A percentile compares a stretch with the other conserved stretches of the same genome.
These are phyloP conservation scores for Blastobasis adustella DNA, from an alignment of 2,888 invertebrate genomes.

Conservation along the genomic window DNA sequence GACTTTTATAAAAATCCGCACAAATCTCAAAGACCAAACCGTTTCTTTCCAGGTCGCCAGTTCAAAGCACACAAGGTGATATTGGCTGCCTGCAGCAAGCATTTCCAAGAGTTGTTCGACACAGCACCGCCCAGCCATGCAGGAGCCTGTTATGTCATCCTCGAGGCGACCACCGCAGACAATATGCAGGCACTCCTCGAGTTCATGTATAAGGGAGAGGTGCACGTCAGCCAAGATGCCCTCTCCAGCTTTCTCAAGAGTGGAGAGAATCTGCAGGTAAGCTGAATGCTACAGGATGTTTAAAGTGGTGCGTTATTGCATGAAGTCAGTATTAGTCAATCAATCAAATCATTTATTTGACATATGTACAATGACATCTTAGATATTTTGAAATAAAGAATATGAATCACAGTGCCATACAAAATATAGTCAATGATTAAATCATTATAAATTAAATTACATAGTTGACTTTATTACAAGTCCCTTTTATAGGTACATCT, in stretches of 20 bases:
- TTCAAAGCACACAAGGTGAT: constrained; percentile 94
- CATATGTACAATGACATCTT: too few relatives aligned
- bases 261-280: constrained; percentile 90
- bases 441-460: too few relatives aligned
- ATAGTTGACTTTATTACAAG: too few relatives aligned
- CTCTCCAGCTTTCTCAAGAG: constrained; percentile 93
- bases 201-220: constrained; percentile 96
- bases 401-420: too few relatives aligned
- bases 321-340: too few relatives aligned
- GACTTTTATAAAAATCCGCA: too few relatives aligned
- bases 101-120: constrained; percentile 93
- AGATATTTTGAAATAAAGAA: too few relatives aligned
- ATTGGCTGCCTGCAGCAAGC: constrained; percentile 94
- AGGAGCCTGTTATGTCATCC: constrained; percentile 87
- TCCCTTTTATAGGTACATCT: too few relatives aligned
- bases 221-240: constrained; percentile 93
- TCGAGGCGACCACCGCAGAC: constrained; percentile 91
- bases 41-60: constrained; percentile 81
- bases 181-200: constrained; percentile 93
- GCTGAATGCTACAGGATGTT: background rate
- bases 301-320: too few relatives aligned
- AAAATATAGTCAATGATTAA: too few relatives aligned
- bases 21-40: too few relatives aligned
- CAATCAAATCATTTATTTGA: too few relatives aligned
- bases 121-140: constrained; percentile 87